A percentile compares a stretch with the other conserved stretches of the same genome.
phyloP scores from a whole-genome alignment of 37 sponge, comb jelly and placozoan species.

The Sycon ciliatum region DNA sequence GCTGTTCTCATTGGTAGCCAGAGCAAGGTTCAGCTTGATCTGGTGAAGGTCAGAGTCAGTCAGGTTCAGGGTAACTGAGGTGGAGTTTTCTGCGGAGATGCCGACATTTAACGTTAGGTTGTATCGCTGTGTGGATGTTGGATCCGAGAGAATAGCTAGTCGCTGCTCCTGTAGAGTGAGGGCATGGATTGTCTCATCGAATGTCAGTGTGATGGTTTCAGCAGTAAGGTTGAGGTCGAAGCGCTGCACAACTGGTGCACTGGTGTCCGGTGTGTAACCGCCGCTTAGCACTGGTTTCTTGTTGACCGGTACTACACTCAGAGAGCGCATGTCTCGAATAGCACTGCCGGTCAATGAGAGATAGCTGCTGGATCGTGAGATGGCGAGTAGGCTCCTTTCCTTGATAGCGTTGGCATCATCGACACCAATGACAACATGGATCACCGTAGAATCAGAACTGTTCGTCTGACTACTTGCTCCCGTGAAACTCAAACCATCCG shows the following conservation, averaged over 20 bases:
- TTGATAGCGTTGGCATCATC: constrained; percentile 61
- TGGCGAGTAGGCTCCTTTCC: constrained; percentile 41
- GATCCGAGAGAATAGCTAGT: constrained; percentile 40
- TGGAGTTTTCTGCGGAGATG: neutral
- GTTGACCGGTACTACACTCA: constrained; percentile 31
- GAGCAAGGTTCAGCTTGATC: neutral
- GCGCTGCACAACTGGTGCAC: constrained; percentile 35
- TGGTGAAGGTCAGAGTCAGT: neutral
- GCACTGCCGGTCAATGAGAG: constrained; percentile 35
- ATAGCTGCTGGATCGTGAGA: constrained; percentile 29
- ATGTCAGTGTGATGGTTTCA: constrained; percentile 60
- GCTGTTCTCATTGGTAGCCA: constrained; percentile 19
- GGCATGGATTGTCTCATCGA: constrained; percentile 73
- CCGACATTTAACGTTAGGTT: constrained; percentile 17
- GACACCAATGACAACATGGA: constrained; percentile 44
- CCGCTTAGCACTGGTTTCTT: constrained; percentile 2
- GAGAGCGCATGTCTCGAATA: constrained; percentile 35
- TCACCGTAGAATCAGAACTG: constrained; percentile 50
- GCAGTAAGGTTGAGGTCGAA: constrained; percentile 66
- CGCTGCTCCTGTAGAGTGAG: constrained; percentile 13
- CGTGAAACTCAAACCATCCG: too few relatives aligned
- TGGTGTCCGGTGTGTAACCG: constrained; percentile 33
- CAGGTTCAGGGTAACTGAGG: neutral
- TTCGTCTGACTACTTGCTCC: constrained; percentile 1
- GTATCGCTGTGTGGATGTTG: too few relatives aligned